Conservation (phyloP, 2,113 vertebrate genomes). For the Lophotis ruficrista region DNA sequence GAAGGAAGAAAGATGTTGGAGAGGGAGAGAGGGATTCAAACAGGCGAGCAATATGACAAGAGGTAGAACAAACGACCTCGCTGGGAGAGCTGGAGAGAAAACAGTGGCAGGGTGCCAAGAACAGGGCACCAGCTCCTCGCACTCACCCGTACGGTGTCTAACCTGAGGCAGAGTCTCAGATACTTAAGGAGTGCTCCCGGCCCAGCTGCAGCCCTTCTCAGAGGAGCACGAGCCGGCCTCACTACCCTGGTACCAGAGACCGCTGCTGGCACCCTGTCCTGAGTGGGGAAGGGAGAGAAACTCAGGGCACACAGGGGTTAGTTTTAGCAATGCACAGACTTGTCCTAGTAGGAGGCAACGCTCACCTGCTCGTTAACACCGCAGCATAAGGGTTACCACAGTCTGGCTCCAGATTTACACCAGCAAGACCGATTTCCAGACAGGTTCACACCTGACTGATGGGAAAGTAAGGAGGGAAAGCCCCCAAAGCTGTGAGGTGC, state of each 20-base stretch:
- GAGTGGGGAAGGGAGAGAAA: background rate
- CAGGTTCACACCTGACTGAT: background rate
- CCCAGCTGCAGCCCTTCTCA: background rate
- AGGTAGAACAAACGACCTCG: background rate
- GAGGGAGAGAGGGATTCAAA: background rate
- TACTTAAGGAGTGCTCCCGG: rapidly evolving
- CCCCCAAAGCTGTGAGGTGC: background rate
- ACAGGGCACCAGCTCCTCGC: background rate
- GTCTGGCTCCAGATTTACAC: background rate
- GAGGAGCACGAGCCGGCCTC: rapidly evolving
- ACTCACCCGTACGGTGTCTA: rapidly evolving
- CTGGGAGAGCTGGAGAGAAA: background rate
- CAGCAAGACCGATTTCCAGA: background rate
- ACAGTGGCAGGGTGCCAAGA: background rate
- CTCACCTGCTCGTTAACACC: background rate
- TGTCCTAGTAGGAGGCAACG: background rate
- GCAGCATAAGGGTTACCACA: background rate
- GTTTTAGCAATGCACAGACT: background rate
- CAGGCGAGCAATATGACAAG: background rate
- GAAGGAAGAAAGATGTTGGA: background rate
- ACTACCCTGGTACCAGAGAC: background rate
- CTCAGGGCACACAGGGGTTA: background rate
- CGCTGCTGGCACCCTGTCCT: background rate
- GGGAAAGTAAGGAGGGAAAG: background rate
- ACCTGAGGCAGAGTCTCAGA: background rate